Evolutionary conservation across 2,113 vertebrate genomes (phyloP).

Genomic region (Dipodomys spectabilis): DNA sequence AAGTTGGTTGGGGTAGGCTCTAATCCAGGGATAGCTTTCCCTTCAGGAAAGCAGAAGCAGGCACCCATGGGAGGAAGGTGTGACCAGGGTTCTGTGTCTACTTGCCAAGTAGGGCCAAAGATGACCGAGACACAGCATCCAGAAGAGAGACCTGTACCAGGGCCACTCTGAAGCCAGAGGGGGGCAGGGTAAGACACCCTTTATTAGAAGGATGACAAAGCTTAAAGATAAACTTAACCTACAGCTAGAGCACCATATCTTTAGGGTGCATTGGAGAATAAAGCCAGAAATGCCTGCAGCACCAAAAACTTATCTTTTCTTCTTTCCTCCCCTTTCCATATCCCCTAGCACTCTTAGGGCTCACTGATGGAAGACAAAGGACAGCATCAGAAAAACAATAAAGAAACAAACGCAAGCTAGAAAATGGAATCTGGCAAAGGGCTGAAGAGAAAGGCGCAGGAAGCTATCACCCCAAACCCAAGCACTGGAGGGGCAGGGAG

Average conservation of each 20-base stretch:
- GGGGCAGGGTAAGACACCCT: neutral
- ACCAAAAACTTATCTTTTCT: too few relatives aligned
- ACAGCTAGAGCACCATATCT: neutral
- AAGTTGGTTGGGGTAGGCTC: neutral
- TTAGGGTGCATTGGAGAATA: neutral
- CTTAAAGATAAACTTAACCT: neutral
- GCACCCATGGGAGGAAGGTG: neutral
- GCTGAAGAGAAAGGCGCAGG: too few relatives aligned
- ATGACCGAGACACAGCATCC: rapidly evolving
- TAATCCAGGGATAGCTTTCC: neutral
- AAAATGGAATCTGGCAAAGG: too few relatives aligned
- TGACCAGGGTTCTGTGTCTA: rapidly evolving
- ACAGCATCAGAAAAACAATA: too few relatives aligned
- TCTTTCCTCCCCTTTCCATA: too few relatives aligned
- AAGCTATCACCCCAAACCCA: neutral
- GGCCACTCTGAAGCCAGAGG: neutral
- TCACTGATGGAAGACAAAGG: too few relatives aligned
- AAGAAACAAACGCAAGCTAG: too few relatives aligned
- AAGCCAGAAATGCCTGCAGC: neutral
- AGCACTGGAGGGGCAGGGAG: too few relatives aligned
- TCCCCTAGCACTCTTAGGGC: neutral
- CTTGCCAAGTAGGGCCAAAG: neutral
- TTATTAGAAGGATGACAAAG: neutral
- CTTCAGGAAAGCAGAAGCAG: neutral
- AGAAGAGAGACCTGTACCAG: too few relatives aligned